Evolutionary conservation across 2,797 vertebrate species (phyloP), one percentile per base, ranked within the genome.

Genomic region (Anisognathus igniventris): DNA sequence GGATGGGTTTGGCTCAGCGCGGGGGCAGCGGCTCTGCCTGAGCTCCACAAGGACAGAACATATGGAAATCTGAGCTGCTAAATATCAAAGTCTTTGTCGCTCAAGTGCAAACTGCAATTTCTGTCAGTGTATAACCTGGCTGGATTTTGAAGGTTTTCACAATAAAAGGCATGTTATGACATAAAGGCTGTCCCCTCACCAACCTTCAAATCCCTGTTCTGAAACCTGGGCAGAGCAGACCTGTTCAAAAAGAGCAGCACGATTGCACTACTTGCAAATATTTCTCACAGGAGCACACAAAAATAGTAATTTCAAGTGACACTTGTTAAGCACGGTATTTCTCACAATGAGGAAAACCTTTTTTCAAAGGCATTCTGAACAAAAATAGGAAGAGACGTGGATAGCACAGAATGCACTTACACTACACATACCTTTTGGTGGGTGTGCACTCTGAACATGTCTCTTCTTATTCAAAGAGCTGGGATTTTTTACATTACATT

Each of bases 221-320:
- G 91, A 93, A 90, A 75, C 66, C 76, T 51, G 85, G 85, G 75
- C 76, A 83, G 9, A 86, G 73, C 75, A 93, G 78, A 93, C n/a
- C 79, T 35, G 47, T 48, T 94, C 88, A 92, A 84, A 90, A 81
- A 81, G 86, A 93, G 76, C 79, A 84, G 93, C 73, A 78, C 2
- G 30, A 86, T 5, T 48, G 75, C 61, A 31, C 70, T 58, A 24
- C 78, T 88, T 88, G 87, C 86, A 93, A 88, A 91, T 78, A 92
- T 95, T 94, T 95, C 92, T 92, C 84, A 86, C 1, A 75, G 66
- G 54, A 92, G 70, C 85, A 78, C 8, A 78, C 12, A 83, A 93
- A 97, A 96, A 92, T 92, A 89, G 90, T 95, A 75, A 96, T 95
- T 95, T 91, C 85, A 91, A 92, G 91, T 81, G 88, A 95, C 90